Conservation (phyloP, 2,113 vertebrate species). For the Cyanoderma ruficeps region DNA sequence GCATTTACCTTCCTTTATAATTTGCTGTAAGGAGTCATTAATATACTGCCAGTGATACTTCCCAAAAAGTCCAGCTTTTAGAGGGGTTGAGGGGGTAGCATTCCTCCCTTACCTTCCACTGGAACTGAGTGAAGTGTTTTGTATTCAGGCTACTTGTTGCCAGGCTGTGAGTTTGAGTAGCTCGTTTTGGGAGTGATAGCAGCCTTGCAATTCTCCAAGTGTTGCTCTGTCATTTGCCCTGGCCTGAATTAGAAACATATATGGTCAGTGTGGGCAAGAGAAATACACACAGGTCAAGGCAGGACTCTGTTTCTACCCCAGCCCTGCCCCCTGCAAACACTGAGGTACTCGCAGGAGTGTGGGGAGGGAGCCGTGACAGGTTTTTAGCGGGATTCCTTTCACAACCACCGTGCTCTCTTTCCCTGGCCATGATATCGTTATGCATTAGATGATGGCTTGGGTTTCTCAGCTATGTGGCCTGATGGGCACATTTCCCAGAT, state of each 20-base stretch:
- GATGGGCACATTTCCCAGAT: background rate
- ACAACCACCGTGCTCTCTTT: background rate
- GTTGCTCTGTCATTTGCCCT: background rate
- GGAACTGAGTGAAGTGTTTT: background rate
- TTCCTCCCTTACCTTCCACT: background rate
- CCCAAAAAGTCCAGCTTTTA: background rate
- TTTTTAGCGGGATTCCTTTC: background rate
- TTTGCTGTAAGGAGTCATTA: background rate
- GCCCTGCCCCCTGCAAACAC: background rate
- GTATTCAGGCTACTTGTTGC: background rate
- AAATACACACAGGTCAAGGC: background rate
- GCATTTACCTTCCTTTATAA: background rate
- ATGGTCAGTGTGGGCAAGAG: background rate
- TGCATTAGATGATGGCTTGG: background rate
- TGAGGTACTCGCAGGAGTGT: accelerated
- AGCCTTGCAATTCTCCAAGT: background rate
- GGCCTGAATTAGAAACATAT: background rate
- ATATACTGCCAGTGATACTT: background rate
- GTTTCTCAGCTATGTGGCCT: background rate
- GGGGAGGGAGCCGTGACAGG: background rate
- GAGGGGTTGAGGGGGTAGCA: background rate
- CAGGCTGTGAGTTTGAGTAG: background rate
- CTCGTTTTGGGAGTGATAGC: background rate
- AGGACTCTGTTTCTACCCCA: background rate
- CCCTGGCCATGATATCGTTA: background rate